Evolutionary conservation across 2,113 vertebrate species (phyloP), one percentile per base, ranked within the genome.

Genomic region (Emydura subglobosa): DNA sequence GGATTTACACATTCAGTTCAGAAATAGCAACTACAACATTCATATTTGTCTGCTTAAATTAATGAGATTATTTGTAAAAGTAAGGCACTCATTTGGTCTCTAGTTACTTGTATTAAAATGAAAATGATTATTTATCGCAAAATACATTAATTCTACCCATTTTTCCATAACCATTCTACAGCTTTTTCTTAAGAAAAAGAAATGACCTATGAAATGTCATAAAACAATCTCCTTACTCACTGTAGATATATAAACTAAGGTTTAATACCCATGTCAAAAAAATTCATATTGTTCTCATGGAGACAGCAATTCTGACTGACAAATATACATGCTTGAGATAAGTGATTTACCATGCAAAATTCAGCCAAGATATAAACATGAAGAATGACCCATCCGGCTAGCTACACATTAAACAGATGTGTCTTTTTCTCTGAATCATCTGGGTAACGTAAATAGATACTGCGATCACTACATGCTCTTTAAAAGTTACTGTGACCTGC

Each of bases 351-450:
- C 39, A 65, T 1, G 1, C 25, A 89, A 91, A n/a, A 89, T 57
- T 72, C 87, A 87, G 80, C 51, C 24, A 93, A 94, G 65, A 94
- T 10, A 65, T 10, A 85, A 92, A 83, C 10, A 72, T 68, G 88
- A 87, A 89, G 2, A 92, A 87, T 49, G 79, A 90, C 3, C 10
- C 85, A 91, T 42, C 29, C 29, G 3, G 72, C 72, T 76, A 68
- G n/a, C 79, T 85, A 85, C 82, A 49, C 10, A 47, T 5, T 34
- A 86, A 29, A n/a, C 7, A 1, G 42, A 89, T 79, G 80, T 55
- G 92, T 59, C 8, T 44, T 27, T 78, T 79, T 92, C 49, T 83
- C 1, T 0, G 82, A 54, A 10, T n/a, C 13, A 3, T 12, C 1
- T 1, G 68, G 31, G 34, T 85, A 95, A 89, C 9, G 92, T 79